Conservation (phyloP, 2,888 invertebrate species). For the Artemia sp. region DNA sequence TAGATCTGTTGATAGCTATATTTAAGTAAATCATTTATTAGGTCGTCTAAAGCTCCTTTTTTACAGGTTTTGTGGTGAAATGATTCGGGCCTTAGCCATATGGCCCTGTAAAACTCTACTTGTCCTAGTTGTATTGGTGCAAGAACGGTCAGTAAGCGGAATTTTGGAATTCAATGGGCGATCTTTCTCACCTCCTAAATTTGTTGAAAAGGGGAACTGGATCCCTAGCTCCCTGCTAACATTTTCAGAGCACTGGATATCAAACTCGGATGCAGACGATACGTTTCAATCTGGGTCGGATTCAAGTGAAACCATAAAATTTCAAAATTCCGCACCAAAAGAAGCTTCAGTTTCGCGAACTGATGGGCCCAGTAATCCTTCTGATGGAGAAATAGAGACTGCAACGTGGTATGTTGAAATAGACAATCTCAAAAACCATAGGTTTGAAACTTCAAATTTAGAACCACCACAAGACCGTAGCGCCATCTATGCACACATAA, state of each 20-base stretch:
- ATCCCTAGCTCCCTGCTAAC: neutral
- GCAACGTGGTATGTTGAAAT: slow-evolving; percentile 1
- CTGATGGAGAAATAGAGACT: neutral
- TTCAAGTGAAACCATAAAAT: neutral
- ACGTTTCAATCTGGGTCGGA: neutral
- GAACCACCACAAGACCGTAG: neutral
- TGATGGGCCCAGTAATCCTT: neutral
- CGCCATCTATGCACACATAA: neutral
- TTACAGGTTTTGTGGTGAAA: too few species aligned
- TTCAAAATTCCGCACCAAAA: neutral
- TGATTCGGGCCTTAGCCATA: too few species aligned
- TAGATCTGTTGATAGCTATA: too few species aligned
- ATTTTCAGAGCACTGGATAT: neutral
- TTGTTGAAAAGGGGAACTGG: slow-evolving; percentile 4
- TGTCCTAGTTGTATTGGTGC: too few species aligned
- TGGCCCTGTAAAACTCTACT: too few species aligned
- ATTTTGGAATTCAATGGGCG: slow-evolving; percentile 4
- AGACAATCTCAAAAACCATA: neutral
- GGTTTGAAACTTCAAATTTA: neutral
- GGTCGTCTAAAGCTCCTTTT: too few species aligned
- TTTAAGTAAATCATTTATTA: too few species aligned
- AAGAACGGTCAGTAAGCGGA: too few species aligned
- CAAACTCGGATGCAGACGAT: neutral
- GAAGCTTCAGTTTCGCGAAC: neutral
- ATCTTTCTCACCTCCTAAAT: slow-evolving; percentile 6